Percentiles rank a stretch among this genome's conserved stretches.
phyloP scores from a whole-genome alignment of 2,888 invertebrate genomes.

The Tenodera sinensis region DNA sequence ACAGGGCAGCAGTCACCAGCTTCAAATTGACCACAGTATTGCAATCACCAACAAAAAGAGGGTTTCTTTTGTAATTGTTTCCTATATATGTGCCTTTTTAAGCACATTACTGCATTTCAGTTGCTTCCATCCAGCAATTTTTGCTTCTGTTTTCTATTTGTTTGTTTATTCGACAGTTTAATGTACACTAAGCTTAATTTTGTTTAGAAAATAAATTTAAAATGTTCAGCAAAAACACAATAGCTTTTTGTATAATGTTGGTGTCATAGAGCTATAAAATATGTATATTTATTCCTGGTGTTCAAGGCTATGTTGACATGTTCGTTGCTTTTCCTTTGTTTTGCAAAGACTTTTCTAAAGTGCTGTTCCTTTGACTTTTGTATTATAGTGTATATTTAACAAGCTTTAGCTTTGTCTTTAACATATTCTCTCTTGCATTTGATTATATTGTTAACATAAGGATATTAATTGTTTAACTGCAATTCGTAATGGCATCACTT shows the following conservation, averaged over 20 bases:
- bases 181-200: neutral
- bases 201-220: neutral
- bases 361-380: neutral
- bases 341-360: neutral
- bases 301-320: neutral
- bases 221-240: neutral
- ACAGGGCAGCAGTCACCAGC: neutral
- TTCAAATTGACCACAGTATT: neutral
- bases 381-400: neutral
- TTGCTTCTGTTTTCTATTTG: neutral
- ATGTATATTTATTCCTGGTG: neutral
- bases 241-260: neutral
- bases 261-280: neutral
- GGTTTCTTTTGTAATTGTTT: slow-evolving; percentile 1
- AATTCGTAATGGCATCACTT: neutral
- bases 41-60: neutral
- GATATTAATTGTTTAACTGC: neutral
- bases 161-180: neutral
- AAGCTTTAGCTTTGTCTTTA: neutral
- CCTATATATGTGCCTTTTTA: neutral
- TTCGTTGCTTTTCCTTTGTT: neutral
- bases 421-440: neutral
- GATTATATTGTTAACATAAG: neutral
- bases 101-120: neutral
- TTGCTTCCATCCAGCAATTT: neutral